These are phyloP conservation scores for Anodontia alba DNA, from an alignment of 2,888 invertebrate genomes.

Conservation along the genomic window DNA sequence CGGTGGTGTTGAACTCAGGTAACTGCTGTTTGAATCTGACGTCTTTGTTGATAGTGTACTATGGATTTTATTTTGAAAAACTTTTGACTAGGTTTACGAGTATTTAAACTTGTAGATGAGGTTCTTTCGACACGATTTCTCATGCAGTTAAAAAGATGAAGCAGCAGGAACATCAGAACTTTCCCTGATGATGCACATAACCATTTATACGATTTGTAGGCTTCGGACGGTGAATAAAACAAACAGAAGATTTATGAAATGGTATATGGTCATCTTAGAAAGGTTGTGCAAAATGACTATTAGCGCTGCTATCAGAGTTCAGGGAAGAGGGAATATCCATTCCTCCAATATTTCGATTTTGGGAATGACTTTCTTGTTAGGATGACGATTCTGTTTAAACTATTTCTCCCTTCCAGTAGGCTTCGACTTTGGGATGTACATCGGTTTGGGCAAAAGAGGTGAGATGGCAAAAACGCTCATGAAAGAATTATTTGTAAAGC, in stretches of 20 bases:
- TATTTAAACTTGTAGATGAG: neutral
- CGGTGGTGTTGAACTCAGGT: neutral
- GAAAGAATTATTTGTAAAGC: too few species aligned
- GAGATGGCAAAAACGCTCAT: too few species aligned
- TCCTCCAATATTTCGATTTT: too few species aligned
- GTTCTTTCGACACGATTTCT: neutral
- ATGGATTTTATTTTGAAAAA: neutral
- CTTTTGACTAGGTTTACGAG: neutral
- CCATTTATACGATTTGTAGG: neutral
- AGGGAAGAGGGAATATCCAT: conserved; percentile 4
- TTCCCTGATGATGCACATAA: neutral
- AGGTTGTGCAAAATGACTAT: neutral
- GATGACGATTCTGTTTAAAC: too few species aligned
- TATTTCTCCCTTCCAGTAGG: too few species aligned
- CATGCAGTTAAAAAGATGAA: neutral
- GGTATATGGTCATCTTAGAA: neutral
- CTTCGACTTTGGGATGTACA: too few species aligned
- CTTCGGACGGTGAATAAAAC: neutral
- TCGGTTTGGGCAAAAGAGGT: too few species aligned
- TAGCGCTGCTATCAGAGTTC: neutral
- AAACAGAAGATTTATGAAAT: neutral
- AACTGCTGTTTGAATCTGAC: conserved; percentile 3
- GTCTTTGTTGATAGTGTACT: neutral
- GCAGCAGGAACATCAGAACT: neutral
- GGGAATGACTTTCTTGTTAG: too few species aligned